A percentile compares a stretch with the other conserved stretches of the same genome.
Conservation (phyloP, 2,888 invertebrate species). For the Drosophila vallismaia region DNA sequence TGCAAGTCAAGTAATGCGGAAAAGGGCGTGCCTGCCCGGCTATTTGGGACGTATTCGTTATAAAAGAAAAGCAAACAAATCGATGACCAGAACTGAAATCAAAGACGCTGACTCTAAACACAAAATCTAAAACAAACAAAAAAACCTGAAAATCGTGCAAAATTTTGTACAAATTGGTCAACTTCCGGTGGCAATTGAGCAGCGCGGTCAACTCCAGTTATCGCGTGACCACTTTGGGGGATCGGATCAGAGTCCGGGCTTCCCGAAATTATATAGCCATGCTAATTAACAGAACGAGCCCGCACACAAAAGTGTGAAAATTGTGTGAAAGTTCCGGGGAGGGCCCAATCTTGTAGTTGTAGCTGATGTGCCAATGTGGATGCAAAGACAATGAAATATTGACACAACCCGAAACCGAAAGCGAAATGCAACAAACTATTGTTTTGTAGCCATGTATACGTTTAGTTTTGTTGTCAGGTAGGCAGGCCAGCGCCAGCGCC, state of each 20-base stretch:
- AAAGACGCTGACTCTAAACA: constrained; percentile 34
- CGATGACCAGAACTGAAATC: constrained; percentile 41
- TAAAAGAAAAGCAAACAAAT: constrained; percentile 29
- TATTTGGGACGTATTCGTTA: constrained; percentile 52
- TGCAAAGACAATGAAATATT: constrained; percentile 62
- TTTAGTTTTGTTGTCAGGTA: constrained; percentile 47
- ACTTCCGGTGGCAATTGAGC: constrained; percentile 60
- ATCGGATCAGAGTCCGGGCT: constrained; percentile 21
- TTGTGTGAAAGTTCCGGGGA: constrained; percentile 61
- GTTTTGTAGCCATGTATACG: constrained; percentile 9
- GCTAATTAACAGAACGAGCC: constrained; percentile 70
- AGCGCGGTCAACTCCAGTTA: constrained; percentile 34
- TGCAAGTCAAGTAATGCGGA: constrained; percentile 74
- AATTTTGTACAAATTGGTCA: constrained; percentile 57
- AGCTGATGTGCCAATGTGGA: constrained; percentile 17
- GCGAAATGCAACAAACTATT: constrained; percentile 38
- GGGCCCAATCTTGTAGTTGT: constrained; percentile 20
- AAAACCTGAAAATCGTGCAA: constrained; percentile 53
- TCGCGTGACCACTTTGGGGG: constrained; percentile 52
- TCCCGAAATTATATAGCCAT: constrained; percentile 48
- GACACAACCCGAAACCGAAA: constrained; percentile 54
- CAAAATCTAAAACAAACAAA: constrained; percentile 14
- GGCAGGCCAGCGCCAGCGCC: constrained; percentile 42
- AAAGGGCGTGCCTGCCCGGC: constrained; percentile 71
- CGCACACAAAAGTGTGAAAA: constrained; percentile 60